phyloP scores from a whole-genome alignment of 2,888 invertebrate species.

The Lasioglossum leucozonium region DNA sequence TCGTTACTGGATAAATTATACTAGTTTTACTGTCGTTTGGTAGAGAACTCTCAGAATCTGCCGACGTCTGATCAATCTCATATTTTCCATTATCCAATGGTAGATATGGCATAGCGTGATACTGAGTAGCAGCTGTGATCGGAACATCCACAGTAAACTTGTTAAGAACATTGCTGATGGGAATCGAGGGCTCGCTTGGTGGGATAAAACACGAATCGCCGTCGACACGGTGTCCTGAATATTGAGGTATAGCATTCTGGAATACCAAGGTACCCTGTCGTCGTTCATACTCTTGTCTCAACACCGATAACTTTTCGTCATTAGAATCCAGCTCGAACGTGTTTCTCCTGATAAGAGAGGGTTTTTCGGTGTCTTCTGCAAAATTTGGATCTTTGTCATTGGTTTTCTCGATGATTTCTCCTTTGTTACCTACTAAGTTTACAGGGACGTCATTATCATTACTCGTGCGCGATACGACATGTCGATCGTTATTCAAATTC shows the following conservation, averaged over 20 bases:
- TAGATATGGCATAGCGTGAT: constrained; percentile 56
- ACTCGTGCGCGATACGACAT: constrained; percentile 33
- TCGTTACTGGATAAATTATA: constrained; percentile 66
- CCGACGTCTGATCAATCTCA: constrained; percentile 40
- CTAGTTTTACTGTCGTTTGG: constrained; percentile 25
- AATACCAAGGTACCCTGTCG: constrained; percentile 87
- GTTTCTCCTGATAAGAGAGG: constrained; percentile 83
- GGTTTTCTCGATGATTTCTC: constrained; percentile 11
- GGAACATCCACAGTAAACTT: constrained; percentile 53
- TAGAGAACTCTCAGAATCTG: constrained; percentile 32
- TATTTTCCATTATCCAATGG: constrained; percentile 53
- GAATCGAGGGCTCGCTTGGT: constrained; percentile 50
- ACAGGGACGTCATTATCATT: constrained; percentile 13
- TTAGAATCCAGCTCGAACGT: constrained; percentile 85
- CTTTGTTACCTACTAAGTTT: not conserved
- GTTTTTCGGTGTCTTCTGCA: constrained; percentile 67
- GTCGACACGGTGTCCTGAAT: constrained; percentile 86
- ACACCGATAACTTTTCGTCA: constrained; percentile 82
- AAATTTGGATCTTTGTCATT: constrained; percentile 20
- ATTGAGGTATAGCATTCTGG: constrained; percentile 87
- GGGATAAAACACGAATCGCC: constrained; percentile 77
- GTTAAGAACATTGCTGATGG: constrained; percentile 45
- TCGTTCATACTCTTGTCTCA: constrained; percentile 86
- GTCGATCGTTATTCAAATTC: constrained; percentile 62
- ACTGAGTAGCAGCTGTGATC: constrained; percentile 48